Conservation (phyloP, 2,113 vertebrate genomes). For the Phainopepla nitens region DNA sequence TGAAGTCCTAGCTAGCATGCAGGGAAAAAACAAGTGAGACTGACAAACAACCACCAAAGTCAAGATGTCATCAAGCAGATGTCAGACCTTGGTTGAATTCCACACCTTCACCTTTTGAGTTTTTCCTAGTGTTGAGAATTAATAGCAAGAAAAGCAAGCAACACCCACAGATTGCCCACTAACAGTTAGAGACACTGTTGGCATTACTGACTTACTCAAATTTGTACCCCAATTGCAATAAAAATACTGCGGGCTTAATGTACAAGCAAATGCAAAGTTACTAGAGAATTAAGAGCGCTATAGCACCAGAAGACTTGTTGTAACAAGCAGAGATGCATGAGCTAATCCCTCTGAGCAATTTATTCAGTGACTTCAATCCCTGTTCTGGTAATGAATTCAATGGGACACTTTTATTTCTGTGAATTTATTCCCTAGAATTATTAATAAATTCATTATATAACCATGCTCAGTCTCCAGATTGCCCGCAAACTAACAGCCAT, state of each 20-base stretch:
- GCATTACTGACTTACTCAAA: not conserved
- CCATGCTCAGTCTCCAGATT: not conserved
- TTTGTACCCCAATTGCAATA: not conserved
- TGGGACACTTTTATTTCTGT: not conserved
- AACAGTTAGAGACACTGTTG: not conserved
- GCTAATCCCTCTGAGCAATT: not conserved
- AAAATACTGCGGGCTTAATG: not conserved
- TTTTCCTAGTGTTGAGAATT: not conserved
- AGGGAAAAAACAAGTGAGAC: not conserved
- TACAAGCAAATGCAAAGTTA: not conserved
- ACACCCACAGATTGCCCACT: not conserved
- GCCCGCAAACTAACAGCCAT: not conserved
- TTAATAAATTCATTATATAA: conserved; percentile 7
- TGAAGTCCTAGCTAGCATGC: not conserved
- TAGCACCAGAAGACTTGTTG: not conserved
- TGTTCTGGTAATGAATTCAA: not conserved
- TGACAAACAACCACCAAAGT: not conserved
- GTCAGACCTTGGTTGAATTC: not conserved
- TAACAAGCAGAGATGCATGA: not conserved
- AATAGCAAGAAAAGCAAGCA: not conserved
- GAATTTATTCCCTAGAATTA: conserved; percentile 19
- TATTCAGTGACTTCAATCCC: not conserved
- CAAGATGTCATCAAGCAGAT: not conserved
- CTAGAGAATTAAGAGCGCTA: not conserved
- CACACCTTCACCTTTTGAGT: not conserved